A percentile compares a stretch with the other conserved stretches of the same genome.
Evolutionary conservation across 2,797 vertebrate species (phyloP).

Genomic region (Podarcis siculus): DNA sequence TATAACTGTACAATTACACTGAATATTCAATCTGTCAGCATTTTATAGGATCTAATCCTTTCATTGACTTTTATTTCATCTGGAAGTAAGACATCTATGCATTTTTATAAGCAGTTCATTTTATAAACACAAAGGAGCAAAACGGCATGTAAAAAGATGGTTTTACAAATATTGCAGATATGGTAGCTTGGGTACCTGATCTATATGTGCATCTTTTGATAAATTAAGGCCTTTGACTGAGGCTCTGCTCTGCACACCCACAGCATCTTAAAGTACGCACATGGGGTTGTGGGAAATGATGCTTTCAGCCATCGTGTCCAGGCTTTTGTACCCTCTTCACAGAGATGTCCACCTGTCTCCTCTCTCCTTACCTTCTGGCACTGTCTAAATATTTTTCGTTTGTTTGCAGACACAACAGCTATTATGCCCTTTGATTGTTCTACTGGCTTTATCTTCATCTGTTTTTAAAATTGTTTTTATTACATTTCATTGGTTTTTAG

Average conservation of each 20-base stretch:
- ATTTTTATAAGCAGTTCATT: slow-evolving; percentile 32
- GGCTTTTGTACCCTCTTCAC: background rate
- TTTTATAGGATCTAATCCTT: slow-evolving; percentile 26
- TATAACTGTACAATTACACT: slow-evolving; percentile 66
- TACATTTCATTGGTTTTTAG: background rate
- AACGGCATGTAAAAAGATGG: slow-evolving; percentile 42
- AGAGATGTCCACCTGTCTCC: background rate
- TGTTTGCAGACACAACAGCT: background rate
- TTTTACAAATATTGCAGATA: slow-evolving; percentile 39
- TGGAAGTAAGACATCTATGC: slow-evolving; percentile 39
- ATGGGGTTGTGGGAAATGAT: background rate
- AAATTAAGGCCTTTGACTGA: background rate
- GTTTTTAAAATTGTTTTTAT: background rate
- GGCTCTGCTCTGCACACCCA: background rate
- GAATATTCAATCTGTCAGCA: slow-evolving; percentile 52
- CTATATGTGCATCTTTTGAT: background rate
- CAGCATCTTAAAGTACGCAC: background rate
- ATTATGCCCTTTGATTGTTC: background rate
- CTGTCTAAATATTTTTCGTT: background rate
- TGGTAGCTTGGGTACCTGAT: background rate
- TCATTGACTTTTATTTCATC: slow-evolving; percentile 41
- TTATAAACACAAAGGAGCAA: slow-evolving; percentile 38
- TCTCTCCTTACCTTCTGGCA: background rate
- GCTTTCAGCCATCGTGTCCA: background rate
- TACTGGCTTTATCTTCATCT: background rate